phyloP scores from a whole-genome alignment of 2,888 invertebrate genomes.

The Agrotis puta region DNA sequence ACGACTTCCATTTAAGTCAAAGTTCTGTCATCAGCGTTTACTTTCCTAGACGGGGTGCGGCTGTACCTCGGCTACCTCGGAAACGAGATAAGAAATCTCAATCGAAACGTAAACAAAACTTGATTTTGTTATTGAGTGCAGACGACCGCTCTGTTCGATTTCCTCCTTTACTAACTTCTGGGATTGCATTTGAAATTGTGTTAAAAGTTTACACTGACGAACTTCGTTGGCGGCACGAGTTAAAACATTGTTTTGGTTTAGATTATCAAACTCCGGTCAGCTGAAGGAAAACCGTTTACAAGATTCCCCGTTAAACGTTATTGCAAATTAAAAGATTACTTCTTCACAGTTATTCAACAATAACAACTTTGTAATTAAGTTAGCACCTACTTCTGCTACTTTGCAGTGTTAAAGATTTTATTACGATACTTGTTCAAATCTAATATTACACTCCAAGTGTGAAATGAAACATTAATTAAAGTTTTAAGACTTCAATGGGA shows the following conservation, averaged over 20 bases:
- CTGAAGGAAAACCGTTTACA: slow-evolving; percentile 63
- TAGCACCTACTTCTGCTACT: slow-evolving; percentile 51
- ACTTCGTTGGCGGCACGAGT: slow-evolving; percentile 74
- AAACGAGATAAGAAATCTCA: slow-evolving; percentile 80
- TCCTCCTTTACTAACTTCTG: slow-evolving; percentile 78
- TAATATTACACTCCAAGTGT: slow-evolving; percentile 18
- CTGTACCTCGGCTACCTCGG: slow-evolving; percentile 66
- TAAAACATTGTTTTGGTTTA: slow-evolving; percentile 78
- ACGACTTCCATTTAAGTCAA: slow-evolving; percentile 88
- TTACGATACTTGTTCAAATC: slow-evolving; percentile 42
- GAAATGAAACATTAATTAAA: slow-evolving; percentile 52
- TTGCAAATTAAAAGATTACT: slow-evolving; percentile 51
- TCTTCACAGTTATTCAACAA: slow-evolving; percentile 23
- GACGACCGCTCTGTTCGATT: slow-evolving; percentile 77
- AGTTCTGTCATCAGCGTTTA: slow-evolving; percentile 88
- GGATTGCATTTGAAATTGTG: slow-evolving; percentile 83
- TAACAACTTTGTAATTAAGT: slow-evolving; percentile 43
- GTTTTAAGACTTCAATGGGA: slow-evolving; percentile 59
- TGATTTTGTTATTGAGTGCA: slow-evolving; percentile 79
- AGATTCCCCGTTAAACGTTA: slow-evolving; percentile 37
- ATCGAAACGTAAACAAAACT: slow-evolving; percentile 84
- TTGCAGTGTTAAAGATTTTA: slow-evolving; percentile 54
- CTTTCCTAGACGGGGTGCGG: slow-evolving; percentile 80
- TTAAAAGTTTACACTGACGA: slow-evolving; percentile 84
- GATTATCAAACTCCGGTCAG: slow-evolving; percentile 76